Evolutionary conservation across 2,113 vertebrate genomes (phyloP).

Genomic region (Alosa alosa): DNA sequence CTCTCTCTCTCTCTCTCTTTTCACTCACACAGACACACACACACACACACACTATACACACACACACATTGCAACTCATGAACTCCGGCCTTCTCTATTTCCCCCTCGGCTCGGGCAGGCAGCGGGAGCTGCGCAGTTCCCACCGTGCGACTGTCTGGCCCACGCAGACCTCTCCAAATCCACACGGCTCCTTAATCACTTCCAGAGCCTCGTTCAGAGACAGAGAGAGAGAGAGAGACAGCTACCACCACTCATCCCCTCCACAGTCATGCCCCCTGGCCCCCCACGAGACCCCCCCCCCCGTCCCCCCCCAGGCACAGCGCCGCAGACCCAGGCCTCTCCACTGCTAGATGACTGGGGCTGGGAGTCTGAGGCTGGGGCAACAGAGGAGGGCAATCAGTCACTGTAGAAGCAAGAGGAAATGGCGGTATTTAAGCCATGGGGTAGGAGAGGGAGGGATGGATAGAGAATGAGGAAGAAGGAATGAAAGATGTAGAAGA

Average conservation of each 20-base stretch:
- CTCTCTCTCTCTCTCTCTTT: too few species aligned
- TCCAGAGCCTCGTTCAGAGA: conserved; percentile 70
- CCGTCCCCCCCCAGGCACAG: conserved; percentile 65
- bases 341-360: conserved; percentile 41
- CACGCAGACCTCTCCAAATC: conserved; percentile 37
- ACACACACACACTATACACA: neutral
- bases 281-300: conserved; percentile 63
- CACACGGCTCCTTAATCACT: conserved; percentile 74
- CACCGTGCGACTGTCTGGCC: conserved; percentile 61
- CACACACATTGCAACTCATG: conserved; percentile 32
- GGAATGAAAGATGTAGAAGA: neutral
- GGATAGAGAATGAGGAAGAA: neutral
- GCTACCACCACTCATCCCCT: neutral
- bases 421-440: conserved; percentile 70
- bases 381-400: conserved; percentile 54
- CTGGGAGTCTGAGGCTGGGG: conserved; percentile 60
- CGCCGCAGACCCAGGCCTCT: conserved; percentile 42
- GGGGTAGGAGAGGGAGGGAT: neutral
- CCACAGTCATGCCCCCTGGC: conserved; percentile 65
- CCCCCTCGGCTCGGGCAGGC: conserved; percentile 65
- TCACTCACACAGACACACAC: neutral
- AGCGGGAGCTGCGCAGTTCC: conserved; percentile 63
- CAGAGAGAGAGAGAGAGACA: conserved; percentile 44
- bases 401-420: conserved; percentile 71
- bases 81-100: conserved; percentile 60